Conservation (phyloP, 2,888 invertebrate genomes). For the Danaus chrysippus region DNA sequence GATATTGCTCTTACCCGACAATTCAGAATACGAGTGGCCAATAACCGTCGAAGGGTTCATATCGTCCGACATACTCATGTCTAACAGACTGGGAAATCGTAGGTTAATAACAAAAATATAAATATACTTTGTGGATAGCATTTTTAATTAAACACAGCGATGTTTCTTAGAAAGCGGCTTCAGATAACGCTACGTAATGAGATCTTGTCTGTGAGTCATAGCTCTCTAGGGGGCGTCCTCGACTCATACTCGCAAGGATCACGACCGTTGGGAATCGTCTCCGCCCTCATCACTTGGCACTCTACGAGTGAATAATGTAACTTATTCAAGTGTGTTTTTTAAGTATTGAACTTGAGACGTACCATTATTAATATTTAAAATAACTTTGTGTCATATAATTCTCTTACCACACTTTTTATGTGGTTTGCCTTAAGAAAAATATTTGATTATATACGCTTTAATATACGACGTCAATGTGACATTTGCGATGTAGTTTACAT, state of each 20-base stretch:
- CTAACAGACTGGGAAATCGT: constrained; percentile 15
- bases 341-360: constrained; percentile 9
- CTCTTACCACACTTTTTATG: background rate
- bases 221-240: constrained; percentile 54
- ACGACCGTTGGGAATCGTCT: constrained; percentile 58
- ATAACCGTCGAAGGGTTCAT: constrained; percentile 60
- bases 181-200: constrained; percentile 65
- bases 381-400: background rate
- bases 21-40: constrained; percentile 63
- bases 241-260: constrained; percentile 63
- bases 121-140: constrained; percentile 23
- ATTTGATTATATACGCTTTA: no score
- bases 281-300: constrained; percentile 42
- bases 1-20: constrained; percentile 66
- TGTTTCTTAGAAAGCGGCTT: constrained; percentile 46
- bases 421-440: no score
- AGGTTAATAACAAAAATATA: constrained; percentile 15
- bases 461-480: no score
- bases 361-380: constrained; percentile 9
- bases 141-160: constrained; percentile 51
- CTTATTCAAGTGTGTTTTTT: constrained; percentile 18
- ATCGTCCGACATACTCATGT: constrained; percentile 37
- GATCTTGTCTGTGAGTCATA: constrained; percentile 62
- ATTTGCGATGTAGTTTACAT: no score
- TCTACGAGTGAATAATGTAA: constrained; percentile 27